phyloP scores from a whole-genome alignment of 2,797 vertebrate species.

The Acomys russatus region DNA sequence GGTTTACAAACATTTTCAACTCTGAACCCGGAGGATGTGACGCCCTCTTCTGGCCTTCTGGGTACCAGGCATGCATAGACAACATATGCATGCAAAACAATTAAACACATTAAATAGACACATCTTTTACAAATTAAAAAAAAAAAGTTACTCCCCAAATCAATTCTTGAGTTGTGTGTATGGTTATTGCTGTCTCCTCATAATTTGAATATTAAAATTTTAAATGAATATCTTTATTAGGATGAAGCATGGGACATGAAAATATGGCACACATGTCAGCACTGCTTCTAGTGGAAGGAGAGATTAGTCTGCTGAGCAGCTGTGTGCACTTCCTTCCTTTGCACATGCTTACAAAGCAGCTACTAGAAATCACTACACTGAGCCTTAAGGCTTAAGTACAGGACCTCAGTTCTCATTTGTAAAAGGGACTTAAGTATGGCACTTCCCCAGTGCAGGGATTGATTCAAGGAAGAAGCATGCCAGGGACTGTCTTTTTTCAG shows the following conservation, averaged over 20 bases:
- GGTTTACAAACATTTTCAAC: background rate
- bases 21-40: background rate
- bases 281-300: background rate
- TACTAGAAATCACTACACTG: background rate
- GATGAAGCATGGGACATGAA: conserved; percentile 36
- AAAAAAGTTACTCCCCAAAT: background rate
- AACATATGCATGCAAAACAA: background rate
- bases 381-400: background rate
- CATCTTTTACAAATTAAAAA: background rate
- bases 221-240: conserved; percentile 3
- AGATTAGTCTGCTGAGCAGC: background rate
- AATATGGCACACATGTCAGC: background rate
- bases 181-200: background rate
- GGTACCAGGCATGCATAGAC: background rate
- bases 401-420: conserved; percentile 43
- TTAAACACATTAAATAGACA: background rate
- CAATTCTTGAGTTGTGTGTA: background rate
- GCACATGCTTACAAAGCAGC: conserved; percentile 12
- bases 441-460: background rate
- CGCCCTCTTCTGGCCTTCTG: background rate
- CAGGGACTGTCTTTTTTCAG: background rate
- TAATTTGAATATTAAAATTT: conserved; percentile 29
- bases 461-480: too few species aligned
- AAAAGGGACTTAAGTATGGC: background rate
- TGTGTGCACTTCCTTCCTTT: background rate